Evolutionary conservation across 1,140 invertebrate species (phyloP), one percentile per base, ranked within the genome.

Genomic region (Papilio helenus): DNA sequence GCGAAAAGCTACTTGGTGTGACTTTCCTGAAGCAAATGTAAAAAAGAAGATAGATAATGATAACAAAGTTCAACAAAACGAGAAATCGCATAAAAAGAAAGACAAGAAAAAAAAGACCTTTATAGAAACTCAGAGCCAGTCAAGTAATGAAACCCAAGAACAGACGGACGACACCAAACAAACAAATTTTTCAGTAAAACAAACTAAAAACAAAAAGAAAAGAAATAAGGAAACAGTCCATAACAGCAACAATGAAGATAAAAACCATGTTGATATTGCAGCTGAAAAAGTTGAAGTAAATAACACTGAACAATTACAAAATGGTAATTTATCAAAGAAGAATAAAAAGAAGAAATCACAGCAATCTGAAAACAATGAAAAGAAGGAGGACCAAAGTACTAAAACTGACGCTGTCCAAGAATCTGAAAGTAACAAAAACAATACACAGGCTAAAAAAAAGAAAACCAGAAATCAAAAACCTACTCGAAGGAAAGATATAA

Each of bases 1-100:
- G 81, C 87, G 87, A 23, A 93, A 91, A 84, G 89, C 94, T 20
- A 91, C 89, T 49, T 96, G 95, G 95, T 95, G 95, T 86, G 94
- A 95, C 79, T 95, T 96, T 93, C 90, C 88, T 74, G 90, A 93
- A 87, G 61, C 81, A 79, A 80, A 83, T 61, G 68, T 77, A 86
- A 89, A 81, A 16, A 83, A 89, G 83, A 80, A 85, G 65, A 23
- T 72, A 79, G 3, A 12, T 8, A 58, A 79, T 16, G 80, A n/a
- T 61, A 61, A 74, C 26, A n/a, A 72, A 58, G 51, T 58, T 76
- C 16, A 74, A 55, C 68, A 72, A 55, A 72, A 20, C n/a, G 74
- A 18, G 29, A 26, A n/a, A 20, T 49, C 5, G 0, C 42, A 76
- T n/a, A 71, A 82, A 77, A 86, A 81, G 34, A 84, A 86, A 81